phyloP scores from a whole-genome alignment of 2,888 invertebrate genomes.

The Fragum fragum region DNA sequence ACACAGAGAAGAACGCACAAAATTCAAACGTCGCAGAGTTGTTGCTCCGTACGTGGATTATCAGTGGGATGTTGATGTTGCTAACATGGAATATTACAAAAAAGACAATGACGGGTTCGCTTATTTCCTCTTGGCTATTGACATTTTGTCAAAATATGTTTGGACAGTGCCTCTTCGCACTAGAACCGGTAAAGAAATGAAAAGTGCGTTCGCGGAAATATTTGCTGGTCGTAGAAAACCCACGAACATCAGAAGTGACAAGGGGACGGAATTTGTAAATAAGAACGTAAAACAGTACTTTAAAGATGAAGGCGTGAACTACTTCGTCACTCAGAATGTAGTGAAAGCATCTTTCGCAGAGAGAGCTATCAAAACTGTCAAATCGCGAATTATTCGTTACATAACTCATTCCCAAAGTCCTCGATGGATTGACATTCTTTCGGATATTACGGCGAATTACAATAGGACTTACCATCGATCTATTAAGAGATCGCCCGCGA shows the following conservation, averaged over 20 bases:
- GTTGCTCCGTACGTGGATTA: slow-evolving; percentile 56
- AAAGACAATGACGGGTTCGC: slow-evolving; percentile 55
- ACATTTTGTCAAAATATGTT: slow-evolving; percentile 48
- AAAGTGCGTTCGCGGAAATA: slow-evolving; percentile 33
- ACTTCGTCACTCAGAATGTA: not conserved
- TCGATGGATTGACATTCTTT: slow-evolving; percentile 37
- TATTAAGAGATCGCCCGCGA: slow-evolving; percentile 40
- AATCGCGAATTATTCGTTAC: slow-evolving; percentile 44
- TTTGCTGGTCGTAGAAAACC: too few species aligned
- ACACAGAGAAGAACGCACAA: slow-evolving; percentile 41
- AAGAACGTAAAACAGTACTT: not conserved
- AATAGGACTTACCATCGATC: slow-evolving; percentile 50
- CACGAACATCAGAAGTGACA: too few species aligned
- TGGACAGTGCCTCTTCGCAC: slow-evolving; percentile 44
- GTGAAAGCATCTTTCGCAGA: slow-evolving; percentile 33
- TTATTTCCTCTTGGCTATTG: slow-evolving; percentile 51
- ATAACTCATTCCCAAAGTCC: slow-evolving; percentile 41
- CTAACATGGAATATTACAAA: slow-evolving; percentile 45
- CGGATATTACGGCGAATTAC: slow-evolving; percentile 45
- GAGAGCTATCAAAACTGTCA: slow-evolving; percentile 47
- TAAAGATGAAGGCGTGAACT: slow-evolving; percentile 27
- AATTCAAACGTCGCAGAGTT: slow-evolving; percentile 51
- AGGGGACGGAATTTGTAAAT: slow-evolving; percentile 53
- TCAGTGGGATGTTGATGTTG: slow-evolving; percentile 62
- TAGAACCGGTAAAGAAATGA: slow-evolving; percentile 45